phyloP scores from a whole-genome alignment of 2,797 vertebrate species.

The Platyrinchus mystaceus region DNA sequence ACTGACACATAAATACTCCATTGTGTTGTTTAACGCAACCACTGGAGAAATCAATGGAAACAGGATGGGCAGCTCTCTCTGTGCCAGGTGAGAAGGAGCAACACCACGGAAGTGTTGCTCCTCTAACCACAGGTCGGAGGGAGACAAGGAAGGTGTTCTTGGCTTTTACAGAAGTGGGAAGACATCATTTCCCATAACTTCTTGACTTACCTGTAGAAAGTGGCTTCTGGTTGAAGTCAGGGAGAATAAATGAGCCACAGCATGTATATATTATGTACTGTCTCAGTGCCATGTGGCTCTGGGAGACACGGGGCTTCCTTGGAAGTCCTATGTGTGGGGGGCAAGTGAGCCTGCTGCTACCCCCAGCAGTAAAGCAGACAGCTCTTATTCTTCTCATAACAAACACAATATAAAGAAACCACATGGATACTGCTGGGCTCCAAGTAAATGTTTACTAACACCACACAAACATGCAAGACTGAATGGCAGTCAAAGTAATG shows the following conservation, averaged over 20 bases:
- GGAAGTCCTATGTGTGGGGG: background rate
- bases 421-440: background rate
- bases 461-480: background rate
- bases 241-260: background rate
- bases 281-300: background rate
- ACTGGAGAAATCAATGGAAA: slow-evolving; percentile 46
- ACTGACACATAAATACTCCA: slow-evolving; percentile 70
- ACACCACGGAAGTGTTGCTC: background rate
- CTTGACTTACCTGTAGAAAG: background rate
- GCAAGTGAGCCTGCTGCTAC: background rate
- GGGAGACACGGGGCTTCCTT: background rate
- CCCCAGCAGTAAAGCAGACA: background rate
- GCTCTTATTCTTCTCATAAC: background rate
- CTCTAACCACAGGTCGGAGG: background rate
- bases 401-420: background rate
- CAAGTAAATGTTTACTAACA: background rate
- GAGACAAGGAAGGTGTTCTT: background rate
- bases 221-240: background rate
- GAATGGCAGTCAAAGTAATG: background rate
- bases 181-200: background rate
- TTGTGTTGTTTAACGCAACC: slow-evolving; percentile 69
- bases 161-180: background rate
- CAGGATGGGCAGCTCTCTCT: slow-evolving; percentile 31
- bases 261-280: background rate
- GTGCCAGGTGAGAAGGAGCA: slow-evolving; percentile 7